These are phyloP conservation scores for Nysson spinosus DNA, from an alignment of 2,888 invertebrate genomes.

Conservation along the genomic window DNA sequence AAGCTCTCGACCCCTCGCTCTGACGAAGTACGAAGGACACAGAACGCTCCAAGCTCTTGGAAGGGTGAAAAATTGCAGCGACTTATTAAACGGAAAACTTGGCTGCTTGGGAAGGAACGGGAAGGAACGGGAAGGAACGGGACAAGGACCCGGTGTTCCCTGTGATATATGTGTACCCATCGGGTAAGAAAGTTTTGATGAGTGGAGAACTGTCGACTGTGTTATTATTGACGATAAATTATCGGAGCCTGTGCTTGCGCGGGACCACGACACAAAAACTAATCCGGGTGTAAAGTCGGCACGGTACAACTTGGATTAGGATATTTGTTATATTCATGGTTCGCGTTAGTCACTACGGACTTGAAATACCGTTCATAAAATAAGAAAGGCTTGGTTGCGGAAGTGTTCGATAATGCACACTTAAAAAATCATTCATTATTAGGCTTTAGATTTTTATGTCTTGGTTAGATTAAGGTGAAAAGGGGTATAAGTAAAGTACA, in stretches of 20 bases:
- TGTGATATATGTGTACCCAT: constrained; percentile 66
- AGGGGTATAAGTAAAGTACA: background rate
- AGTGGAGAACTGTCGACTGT: constrained; percentile 55
- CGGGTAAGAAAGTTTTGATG: constrained; percentile 61
- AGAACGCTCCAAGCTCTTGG: constrained; percentile 21
- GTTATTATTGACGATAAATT: constrained; percentile 65
- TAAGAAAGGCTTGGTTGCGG: too few relatives aligned
- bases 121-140: constrained; percentile 42
- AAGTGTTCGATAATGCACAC: too few relatives aligned
- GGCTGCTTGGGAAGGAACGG: constrained; percentile 37
- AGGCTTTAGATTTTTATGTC: background rate
- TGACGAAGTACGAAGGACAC: constrained; percentile 9
- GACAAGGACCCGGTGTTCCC: constrained; percentile 43
- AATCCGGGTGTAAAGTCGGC: constrained; percentile 33
- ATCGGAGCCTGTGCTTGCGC: constrained; percentile 30
- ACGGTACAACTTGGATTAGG: constrained; percentile 26
- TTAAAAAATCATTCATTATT: too few relatives aligned
- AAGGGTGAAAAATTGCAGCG: constrained; percentile 72
- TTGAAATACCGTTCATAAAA: too few relatives aligned
- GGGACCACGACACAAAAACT: constrained; percentile 17
- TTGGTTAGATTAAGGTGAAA: background rate
- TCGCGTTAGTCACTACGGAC: background rate
- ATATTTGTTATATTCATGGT: constrained; percentile 33
- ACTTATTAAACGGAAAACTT: constrained; percentile 76
- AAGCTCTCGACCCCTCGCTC: constrained; percentile 19